Conservation (phyloP, 2,113 vertebrate species). For the Nycticorax nycticorax region DNA sequence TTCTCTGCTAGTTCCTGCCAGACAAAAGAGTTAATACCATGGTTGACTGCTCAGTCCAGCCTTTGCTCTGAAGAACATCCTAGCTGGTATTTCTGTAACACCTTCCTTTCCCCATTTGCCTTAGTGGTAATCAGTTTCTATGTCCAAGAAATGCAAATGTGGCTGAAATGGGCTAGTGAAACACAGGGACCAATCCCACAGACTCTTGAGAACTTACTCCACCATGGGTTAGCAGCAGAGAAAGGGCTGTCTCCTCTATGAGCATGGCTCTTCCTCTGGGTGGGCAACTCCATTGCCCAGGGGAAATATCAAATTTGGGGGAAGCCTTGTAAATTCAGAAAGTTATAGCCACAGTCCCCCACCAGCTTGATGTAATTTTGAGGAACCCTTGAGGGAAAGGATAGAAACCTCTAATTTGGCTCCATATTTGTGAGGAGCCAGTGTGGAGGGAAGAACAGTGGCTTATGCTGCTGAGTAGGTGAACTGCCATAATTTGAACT, state of each 20-base stretch:
- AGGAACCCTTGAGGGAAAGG: neutral
- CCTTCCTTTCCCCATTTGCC: neutral
- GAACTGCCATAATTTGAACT: neutral
- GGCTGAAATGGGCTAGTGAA: neutral
- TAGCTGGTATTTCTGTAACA: neutral
- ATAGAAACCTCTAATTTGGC: neutral
- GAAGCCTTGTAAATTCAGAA: neutral
- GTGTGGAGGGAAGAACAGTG: neutral
- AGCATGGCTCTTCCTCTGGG: neutral
- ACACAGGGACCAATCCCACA: rapidly evolving
- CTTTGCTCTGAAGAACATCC: neutral
- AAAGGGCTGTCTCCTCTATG: neutral
- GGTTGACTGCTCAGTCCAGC: neutral
- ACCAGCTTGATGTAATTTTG: neutral
- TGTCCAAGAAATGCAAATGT: neutral
- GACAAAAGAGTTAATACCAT: neutral
- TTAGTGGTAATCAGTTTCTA: neutral
- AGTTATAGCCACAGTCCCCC: neutral
- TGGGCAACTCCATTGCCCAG: neutral
- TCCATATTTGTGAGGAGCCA: neutral
- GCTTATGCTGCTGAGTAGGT: neutral
- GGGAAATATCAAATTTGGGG: neutral
- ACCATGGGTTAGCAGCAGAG: neutral
- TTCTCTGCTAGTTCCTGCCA: neutral
- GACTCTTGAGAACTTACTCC: neutral